Percentiles rank a stretch among this genome's conserved stretches.
These are phyloP conservation scores for Bursaphelenchus mucronatus DNA, from an alignment of 1,140 invertebrate species.

Conservation along the genomic window DNA sequence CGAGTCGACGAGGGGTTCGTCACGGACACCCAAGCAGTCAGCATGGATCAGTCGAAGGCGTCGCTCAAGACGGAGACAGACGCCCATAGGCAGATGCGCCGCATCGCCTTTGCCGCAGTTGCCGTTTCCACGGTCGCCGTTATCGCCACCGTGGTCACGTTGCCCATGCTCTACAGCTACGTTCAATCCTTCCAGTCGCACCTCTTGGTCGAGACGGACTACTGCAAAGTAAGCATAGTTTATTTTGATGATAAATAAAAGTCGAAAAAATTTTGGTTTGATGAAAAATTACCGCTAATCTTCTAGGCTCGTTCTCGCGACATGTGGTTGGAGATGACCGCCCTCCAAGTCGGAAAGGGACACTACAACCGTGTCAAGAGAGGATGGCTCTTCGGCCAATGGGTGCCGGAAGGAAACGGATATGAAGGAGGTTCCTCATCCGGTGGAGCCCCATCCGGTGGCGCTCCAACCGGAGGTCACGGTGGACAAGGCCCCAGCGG, in stretches of 20 bases:
- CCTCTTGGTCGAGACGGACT: conserved; percentile 60
- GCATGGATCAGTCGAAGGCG: conserved; percentile 23
- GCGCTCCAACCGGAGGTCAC: conserved; percentile 18
- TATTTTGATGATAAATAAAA: neutral
- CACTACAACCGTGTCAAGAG: conserved; percentile 56
- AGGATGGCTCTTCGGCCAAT: conserved; percentile 61
- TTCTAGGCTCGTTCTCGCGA: conserved; percentile 56
- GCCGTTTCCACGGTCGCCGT: conserved; percentile 61
- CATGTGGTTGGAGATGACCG: conserved; percentile 61
- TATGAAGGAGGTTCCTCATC: conserved; percentile 38
- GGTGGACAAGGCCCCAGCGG: conserved; percentile 10
- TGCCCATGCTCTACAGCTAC: conserved; percentile 61
- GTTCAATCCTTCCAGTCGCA: conserved; percentile 61
- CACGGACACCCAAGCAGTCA: conserved; percentile 12
- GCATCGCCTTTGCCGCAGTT: conserved; percentile 59
- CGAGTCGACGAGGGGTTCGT: too few relatives aligned
- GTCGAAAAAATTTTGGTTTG: neutral
- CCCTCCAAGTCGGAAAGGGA: conserved; percentile 60
- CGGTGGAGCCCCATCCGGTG: conserved; percentile 16
- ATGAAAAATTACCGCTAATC: neutral
- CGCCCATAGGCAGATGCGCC: conserved; percentile 60
- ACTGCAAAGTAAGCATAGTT: conserved; percentile 48
- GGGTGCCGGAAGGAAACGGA: conserved; percentile 54
- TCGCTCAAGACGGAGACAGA: conserved; percentile 45
- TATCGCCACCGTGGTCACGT: conserved; percentile 59